Evolutionary conservation across 2,888 invertebrate genomes (phyloP), one percentile per base, ranked within the genome.

Genomic region (Crossocerus cetratus): DNA sequence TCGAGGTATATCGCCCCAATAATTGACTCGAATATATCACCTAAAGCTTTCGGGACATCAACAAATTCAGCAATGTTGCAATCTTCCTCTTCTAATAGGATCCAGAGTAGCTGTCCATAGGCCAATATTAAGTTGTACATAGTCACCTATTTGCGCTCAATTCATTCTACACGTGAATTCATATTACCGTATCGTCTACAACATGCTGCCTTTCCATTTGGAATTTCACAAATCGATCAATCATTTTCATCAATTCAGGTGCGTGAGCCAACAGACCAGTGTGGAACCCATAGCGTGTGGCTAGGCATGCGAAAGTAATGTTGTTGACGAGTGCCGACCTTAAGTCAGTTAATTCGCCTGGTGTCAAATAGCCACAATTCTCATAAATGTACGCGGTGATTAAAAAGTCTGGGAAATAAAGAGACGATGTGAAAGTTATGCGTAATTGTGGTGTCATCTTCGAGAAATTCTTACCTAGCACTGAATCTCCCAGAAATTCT

Each of bases 311-410:
- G 86, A 99, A 97, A 0, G 98, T 99, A 71, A 96, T 94, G 87
- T 99, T 99, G 89, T 99, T 99, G 2, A 99, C 99, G 2, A 99
- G 92, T 0, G 99, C 97, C 0, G 99, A 98, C 45, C 99, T 92
- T 72, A 99, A 89, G 91, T 99, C 99, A 0, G 99, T 99, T 68
- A 99, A 91, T n/a, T 96, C 94, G 0, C 98, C 99, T 0, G 98
- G 97, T 68, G 93, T 93, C 86, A 96, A 91, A 22, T 91, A 84
- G 0, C 91, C 91, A 74, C 93, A 94, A 74, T 93, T 93, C 89
- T 98, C 97, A 87, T 93, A 99, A 64, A 99, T 95, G 87, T 97
- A 94, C 13, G 95, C 92, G 0, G 98, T 98, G 23, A 98, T 94
- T 13, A 98, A 90, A 88, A 97, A 97, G 91, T 98, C 98, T 91